These are phyloP conservation scores for Scatophagus argus DNA, from an alignment of 2,113 vertebrate genomes.

Conservation along the genomic window DNA sequence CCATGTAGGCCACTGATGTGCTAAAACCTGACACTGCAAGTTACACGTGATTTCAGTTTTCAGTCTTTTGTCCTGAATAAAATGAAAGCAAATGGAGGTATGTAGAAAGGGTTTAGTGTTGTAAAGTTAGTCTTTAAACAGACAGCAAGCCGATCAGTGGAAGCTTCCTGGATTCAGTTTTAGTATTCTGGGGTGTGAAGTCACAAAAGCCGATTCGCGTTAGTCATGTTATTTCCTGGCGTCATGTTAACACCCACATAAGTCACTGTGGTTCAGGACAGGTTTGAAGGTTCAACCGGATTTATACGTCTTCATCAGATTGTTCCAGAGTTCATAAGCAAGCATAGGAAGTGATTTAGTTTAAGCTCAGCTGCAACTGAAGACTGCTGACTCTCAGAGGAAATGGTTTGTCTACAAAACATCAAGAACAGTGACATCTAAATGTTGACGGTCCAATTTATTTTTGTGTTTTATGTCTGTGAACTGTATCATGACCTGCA, in stretches of 20 bases:
- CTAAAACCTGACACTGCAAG: conserved; percentile 38
- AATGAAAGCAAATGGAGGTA: background rate
- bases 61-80: background rate
- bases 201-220: conserved; percentile 7
- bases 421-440: no score
- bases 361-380: background rate
- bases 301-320: conserved; percentile 9
- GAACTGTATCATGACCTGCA: no score
- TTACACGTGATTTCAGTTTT: background rate
- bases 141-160: background rate
- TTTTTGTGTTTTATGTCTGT: no score
- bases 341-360: background rate
- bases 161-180: background rate
- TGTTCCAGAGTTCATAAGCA: background rate
- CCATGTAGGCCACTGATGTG: background rate
- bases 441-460: no score
- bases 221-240: conserved; percentile 14
- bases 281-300: conserved; percentile 19
- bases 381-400: no score
- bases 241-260: background rate
- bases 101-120: background rate
- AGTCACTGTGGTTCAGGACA: background rate
- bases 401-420: background rate
- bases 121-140: background rate
- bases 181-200: conserved; percentile 1